These are phyloP conservation scores for Hippolais icterina DNA, from an alignment of 2,113 vertebrate species.

Conservation along the genomic window DNA sequence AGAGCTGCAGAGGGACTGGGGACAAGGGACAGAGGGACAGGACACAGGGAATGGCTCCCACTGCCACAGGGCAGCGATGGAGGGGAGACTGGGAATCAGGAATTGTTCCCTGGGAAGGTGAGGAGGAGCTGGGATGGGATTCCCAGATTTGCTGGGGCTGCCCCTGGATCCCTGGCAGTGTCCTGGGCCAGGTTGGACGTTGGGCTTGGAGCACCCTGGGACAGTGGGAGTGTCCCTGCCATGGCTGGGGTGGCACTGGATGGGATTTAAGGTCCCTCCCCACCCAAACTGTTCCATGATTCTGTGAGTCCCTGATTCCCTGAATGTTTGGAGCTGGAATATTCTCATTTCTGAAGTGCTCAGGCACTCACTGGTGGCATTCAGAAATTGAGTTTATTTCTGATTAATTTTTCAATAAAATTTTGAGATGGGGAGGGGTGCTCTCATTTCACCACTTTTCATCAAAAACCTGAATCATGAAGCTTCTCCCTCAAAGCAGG, in stretches of 20 bases:
- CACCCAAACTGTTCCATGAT: not conserved
- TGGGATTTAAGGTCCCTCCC: accelerated
- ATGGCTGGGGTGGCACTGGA: not conserved
- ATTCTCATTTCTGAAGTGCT: not conserved
- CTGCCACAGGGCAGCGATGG: accelerated
- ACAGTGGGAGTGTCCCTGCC: not conserved
- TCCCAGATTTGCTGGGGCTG: not conserved
- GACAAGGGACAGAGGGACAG: not conserved
- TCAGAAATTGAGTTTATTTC: not conserved
- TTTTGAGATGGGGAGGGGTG: accelerated
- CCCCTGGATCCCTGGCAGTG: not conserved
- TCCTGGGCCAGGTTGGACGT: not conserved
- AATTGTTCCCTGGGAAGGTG: not conserved
- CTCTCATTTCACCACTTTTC: not conserved
- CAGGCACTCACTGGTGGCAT: not conserved
- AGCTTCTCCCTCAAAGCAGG: not conserved
- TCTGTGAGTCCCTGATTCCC: not conserved
- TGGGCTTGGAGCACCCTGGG: not conserved
- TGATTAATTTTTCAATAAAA: not conserved
- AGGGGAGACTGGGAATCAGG: accelerated
- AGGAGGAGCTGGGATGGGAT: not conserved
- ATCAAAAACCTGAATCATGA: not conserved
- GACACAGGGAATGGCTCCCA: not conserved
- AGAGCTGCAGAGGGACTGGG: not conserved
- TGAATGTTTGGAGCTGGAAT: not conserved